Evolutionary conservation across 2,113 vertebrate species (phyloP).

Genomic region (Phrynocephalus versicolor): DNA sequence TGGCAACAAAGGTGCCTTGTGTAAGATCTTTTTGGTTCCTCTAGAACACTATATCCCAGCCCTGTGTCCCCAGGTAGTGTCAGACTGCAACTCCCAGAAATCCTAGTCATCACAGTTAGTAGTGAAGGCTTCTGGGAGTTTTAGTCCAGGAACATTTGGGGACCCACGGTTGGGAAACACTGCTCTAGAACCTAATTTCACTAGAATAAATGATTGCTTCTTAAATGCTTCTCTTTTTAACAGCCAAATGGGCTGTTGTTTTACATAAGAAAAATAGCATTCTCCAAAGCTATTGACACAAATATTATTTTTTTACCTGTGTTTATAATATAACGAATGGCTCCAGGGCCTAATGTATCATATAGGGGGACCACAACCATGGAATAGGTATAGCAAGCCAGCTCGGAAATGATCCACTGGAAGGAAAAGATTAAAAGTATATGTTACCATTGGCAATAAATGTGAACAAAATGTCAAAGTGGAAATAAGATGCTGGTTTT

Average conservation of each 20-base stretch:
- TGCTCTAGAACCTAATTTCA: not conserved
- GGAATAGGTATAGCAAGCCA: constrained; percentile 97
- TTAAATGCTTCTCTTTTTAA: not conserved
- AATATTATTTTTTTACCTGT: constrained; percentile 79
- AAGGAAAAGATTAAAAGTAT: constrained; percentile 36
- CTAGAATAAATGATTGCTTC: not conserved
- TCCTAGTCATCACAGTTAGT: too few relatives aligned
- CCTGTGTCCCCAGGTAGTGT: too few relatives aligned
- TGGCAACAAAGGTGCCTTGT: not conserved
- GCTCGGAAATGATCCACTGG: constrained; percentile 97
- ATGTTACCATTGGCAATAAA: constrained; percentile 1
- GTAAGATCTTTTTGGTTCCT: not conserved
- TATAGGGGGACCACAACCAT: constrained; percentile 98
- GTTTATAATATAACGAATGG: constrained; percentile 94
- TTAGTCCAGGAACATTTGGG: too few relatives aligned
- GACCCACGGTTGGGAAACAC: not conserved
- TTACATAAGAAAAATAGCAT: not conserved
- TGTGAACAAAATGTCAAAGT: not conserved
- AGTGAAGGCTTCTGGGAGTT: too few relatives aligned
- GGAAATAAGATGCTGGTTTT: not conserved
- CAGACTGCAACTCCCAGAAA: too few relatives aligned
- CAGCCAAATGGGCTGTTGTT: not conserved
- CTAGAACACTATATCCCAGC: not conserved
- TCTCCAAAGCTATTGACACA: not conserved
- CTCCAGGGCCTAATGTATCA: constrained; percentile 92